These are phyloP conservation scores for Drosophila crucigera DNA, from an alignment of 2,888 invertebrate species.

Conservation along the genomic window DNA sequence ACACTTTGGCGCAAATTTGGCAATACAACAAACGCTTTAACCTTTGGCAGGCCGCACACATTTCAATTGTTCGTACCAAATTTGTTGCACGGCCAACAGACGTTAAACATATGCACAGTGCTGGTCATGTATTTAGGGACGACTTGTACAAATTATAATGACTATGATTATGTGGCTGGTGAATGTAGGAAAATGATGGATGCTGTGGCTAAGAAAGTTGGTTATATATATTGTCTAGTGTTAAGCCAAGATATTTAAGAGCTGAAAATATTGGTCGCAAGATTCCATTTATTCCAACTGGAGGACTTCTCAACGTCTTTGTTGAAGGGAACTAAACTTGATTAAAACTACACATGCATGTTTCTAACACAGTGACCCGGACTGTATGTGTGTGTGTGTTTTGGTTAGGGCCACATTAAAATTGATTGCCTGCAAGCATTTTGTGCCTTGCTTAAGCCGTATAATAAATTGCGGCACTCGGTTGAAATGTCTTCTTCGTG, in stretches of 20 bases:
- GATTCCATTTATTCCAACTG: neutral
- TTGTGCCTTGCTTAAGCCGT: slow-evolving; percentile 31
- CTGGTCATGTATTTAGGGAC: neutral
- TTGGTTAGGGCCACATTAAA: slow-evolving; percentile 68
- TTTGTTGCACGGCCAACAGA: slow-evolving; percentile 43
- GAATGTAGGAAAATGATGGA: neutral
- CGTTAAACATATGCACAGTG: slow-evolving; percentile 12
- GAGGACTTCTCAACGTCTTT: neutral
- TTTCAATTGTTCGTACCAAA: slow-evolving; percentile 65
- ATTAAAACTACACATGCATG: neutral
- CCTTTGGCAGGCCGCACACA: slow-evolving; percentile 78
- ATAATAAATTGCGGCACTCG: slow-evolving; percentile 57
- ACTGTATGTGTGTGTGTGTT: slow-evolving; percentile 12
- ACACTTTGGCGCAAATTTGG: slow-evolving; percentile 59
- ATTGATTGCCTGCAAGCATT: slow-evolving; percentile 72
- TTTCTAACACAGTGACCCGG: neutral
- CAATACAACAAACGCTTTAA: slow-evolving; percentile 73
- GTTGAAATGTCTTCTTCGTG: slow-evolving; percentile 42
- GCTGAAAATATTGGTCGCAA: rapidly evolving
- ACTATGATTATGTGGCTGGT: neutral
- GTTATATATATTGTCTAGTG: neutral
- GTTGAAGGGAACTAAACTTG: rapidly evolving
- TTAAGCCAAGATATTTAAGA: neutral
- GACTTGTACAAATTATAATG: neutral
- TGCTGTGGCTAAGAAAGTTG: neutral